Evolutionary conservation across 2,113 vertebrate genomes (phyloP).

Genomic region (Mandrillus leucophaeus): DNA sequence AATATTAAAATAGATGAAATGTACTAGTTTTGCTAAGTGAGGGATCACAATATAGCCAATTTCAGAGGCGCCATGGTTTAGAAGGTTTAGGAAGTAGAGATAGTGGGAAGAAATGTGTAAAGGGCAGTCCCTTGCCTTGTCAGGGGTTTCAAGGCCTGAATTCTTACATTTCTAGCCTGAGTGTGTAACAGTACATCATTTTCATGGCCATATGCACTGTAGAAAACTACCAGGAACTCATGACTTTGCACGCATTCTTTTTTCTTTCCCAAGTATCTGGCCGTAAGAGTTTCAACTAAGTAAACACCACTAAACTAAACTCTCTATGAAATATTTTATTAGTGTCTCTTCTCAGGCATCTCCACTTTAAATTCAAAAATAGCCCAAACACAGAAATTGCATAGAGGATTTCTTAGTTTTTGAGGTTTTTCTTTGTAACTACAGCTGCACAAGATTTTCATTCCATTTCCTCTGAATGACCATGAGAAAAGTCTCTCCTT

Average conservation of each 20-base stretch:
- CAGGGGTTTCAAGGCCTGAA: not conserved
- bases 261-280: not conserved
- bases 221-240: not conserved
- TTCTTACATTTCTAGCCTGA: not conserved
- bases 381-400: not conserved
- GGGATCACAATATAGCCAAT: not conserved
- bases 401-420: not conserved
- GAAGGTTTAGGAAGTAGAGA: not conserved
- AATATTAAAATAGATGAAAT: not conserved
- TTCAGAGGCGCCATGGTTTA: accelerated
- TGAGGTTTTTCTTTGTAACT: not conserved
- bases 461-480: conserved; percentile 2
- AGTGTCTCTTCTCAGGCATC: not conserved
- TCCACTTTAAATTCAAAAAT: not conserved
- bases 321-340: not conserved
- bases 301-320: not conserved
- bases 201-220: not conserved
- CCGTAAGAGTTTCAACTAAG: not conserved
- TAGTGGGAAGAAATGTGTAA: accelerated
- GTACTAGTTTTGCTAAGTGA: not conserved
- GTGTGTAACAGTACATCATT: accelerated
- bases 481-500: conserved; percentile 48
- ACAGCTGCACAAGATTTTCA: not conserved
- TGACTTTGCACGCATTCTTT: not conserved
- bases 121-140: no score